phyloP scores from a whole-genome alignment of 2,113 vertebrate genomes.

The Anguilla rostrata region DNA sequence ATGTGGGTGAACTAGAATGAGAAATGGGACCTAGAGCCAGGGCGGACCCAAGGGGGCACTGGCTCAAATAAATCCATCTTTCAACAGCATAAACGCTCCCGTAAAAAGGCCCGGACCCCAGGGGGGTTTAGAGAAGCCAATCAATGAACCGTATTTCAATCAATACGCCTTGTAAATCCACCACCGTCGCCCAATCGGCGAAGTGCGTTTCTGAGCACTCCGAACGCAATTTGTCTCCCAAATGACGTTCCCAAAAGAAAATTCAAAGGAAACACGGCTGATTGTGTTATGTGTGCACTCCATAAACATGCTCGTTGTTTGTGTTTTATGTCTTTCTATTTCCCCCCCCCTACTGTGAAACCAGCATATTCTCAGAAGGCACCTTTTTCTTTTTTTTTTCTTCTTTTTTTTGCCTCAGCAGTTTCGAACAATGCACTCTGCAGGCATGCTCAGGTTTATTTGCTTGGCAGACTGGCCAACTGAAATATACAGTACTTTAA shows the following conservation, averaged over 20 bases:
- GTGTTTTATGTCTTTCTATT: neutral
- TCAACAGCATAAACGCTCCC: conserved; percentile 21
- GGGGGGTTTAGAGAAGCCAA: conserved; percentile 26
- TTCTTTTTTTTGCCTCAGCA: neutral
- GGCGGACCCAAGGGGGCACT: conserved; percentile 4
- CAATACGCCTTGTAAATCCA: conserved; percentile 2
- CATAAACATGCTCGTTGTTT: neutral
- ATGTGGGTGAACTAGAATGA: conserved; percentile 22
- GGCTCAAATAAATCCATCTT: conserved; percentile 34
- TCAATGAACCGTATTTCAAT: conserved; percentile 20
- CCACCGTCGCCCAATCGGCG: conserved; percentile 20
- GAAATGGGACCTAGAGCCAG: conserved; percentile 31
- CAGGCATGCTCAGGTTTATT: neutral
- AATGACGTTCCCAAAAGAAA: neutral
- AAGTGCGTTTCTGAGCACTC: neutral
- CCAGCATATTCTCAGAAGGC: neutral
- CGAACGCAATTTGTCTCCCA: neutral
- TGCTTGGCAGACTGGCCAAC: too few relatives aligned
- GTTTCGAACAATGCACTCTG: neutral
- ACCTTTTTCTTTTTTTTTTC: neutral
- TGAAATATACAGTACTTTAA: too few relatives aligned
- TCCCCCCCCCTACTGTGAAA: neutral
- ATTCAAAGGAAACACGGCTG: neutral
- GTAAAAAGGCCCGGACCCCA: conserved; percentile 9
- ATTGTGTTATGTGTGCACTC: neutral